Base-by-base conservation (phyloP, 2,888 invertebrate species). In the Cyclophora albipunctata region DNA sequence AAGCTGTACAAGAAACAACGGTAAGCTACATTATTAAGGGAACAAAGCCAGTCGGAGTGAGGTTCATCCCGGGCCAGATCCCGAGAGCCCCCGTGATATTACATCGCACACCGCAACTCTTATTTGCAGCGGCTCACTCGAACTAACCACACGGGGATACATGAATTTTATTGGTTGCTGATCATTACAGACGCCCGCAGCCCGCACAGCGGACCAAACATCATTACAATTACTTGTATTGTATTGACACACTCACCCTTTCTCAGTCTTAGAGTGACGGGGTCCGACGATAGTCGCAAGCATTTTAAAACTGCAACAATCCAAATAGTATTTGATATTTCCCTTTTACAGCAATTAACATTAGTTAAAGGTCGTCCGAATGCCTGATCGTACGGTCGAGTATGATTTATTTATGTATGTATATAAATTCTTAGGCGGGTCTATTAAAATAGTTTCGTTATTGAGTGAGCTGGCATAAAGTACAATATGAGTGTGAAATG, bases 241-340 rank as follows among this genome's bases (percentile, higher is more conserved):
- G 20, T 66, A 63, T 66, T 58, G 59, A 55, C 51, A 59, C 60
- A 86, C 92, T 93, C 91, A 96, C 96, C 96, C 92, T 96, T 93
- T 91, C 93, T 95, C 83, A 97, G 92, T 91, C 95, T 95, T 86
- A 97, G 90, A 78, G 95, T 95, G 77, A 97, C 96, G 73, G 95
- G 94, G 90, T 96, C 96, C 88, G 95, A 92, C 66, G 96, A 96
- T 78, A 97, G 92, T 81, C 96, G 94, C 81, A 97, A 93, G 90
- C 96, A 96, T 94, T 96, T 96, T 90, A 96, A 91, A 89, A 96
- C 96, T 96, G 92, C 71, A 93, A 93, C 83, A 88, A 78, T 73
- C 65, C 73, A 73, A 60, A 59, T 53, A 37, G 37, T 37, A 37
- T 37, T 37, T 37, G 49, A 20, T 20, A 20, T 20, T 55, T 54